Evolutionary conservation across 2,113 vertebrate genomes (phyloP).

Genomic region (Macquaria ambigua): DNA sequence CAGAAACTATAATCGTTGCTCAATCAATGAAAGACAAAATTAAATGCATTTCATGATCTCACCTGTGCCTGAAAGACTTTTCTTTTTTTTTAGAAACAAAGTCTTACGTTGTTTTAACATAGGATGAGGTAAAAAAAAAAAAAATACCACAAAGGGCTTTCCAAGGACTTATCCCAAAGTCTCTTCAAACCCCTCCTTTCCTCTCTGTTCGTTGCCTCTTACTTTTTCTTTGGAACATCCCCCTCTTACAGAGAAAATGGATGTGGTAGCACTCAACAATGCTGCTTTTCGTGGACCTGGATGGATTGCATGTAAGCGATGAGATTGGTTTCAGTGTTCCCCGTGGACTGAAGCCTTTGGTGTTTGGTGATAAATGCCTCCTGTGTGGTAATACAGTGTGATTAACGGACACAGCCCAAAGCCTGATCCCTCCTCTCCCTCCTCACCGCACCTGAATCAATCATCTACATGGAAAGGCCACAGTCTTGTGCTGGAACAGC

Average conservation of each 20-base stretch:
- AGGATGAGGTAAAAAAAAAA: too few species aligned
- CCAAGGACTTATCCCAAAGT: slow-evolving; percentile 52
- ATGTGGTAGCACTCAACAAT: slow-evolving; percentile 62
- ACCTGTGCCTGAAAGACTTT: background rate
- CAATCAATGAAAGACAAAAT: background rate
- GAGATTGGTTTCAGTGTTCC: slow-evolving; percentile 82
- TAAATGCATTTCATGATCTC: slow-evolving; percentile 1
- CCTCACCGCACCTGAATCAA: slow-evolving; percentile 81
- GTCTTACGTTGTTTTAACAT: background rate
- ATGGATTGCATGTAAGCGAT: slow-evolving; percentile 80
- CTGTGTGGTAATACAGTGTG: slow-evolving; percentile 83
- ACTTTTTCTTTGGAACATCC: slow-evolving; percentile 60
- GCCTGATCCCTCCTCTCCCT: slow-evolving; percentile 74
- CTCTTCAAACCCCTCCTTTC: slow-evolving; percentile 23
- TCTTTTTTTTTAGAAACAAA: background rate
- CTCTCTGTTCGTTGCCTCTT: slow-evolving; percentile 29
- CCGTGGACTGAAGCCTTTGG: slow-evolving; percentile 80
- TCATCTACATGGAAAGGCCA: slow-evolving; percentile 80
- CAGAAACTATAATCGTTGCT: background rate
- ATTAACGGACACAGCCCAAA: slow-evolving; percentile 83
- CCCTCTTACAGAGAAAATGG: slow-evolving; percentile 68
- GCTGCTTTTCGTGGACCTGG: slow-evolving; percentile 72
- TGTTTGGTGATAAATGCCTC: slow-evolving; percentile 84
- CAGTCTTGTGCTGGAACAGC: slow-evolving; percentile 67
- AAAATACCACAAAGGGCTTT: too few species aligned